Evolutionary conservation across 2,113 vertebrate species (phyloP).

Genomic region (Cephalopholis sonnerati): DNA sequence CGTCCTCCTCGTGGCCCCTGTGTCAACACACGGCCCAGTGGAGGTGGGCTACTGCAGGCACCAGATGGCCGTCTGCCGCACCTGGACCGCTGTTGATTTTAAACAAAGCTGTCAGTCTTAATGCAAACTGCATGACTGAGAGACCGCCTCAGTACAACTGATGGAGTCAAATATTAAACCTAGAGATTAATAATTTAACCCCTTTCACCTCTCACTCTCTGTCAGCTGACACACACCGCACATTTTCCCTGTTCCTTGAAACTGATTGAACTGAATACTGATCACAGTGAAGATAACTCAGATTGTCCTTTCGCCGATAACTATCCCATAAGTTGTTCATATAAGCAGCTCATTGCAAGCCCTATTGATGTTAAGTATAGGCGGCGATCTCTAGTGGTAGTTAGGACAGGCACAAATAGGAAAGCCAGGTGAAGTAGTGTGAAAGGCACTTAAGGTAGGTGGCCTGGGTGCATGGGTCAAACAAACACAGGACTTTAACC

Average conservation of each 20-base stretch:
- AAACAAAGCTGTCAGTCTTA: conserved; percentile 73
- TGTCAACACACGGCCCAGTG: conserved; percentile 56
- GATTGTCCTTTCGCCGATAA: too few species aligned
- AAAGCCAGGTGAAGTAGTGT: too few species aligned
- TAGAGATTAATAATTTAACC: neutral
- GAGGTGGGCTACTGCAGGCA: conserved; percentile 46
- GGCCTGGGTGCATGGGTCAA: too few species aligned
- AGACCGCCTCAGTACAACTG: conserved; percentile 29
- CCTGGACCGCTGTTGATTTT: conserved; percentile 72
- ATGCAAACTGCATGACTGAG: conserved; percentile 56
- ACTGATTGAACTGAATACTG: neutral
- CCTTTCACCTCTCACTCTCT: conserved; percentile 12
- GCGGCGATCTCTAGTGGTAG: too few species aligned
- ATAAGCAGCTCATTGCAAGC: too few species aligned
- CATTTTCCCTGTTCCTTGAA: conserved; percentile 11
- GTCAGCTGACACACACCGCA: conserved; percentile 26
- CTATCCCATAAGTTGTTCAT: too few species aligned
- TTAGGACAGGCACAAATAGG: too few species aligned
- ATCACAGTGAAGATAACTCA: neutral
- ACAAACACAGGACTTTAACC: too few species aligned
- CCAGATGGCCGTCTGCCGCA: conserved; percentile 67
- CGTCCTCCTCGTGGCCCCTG: conserved; percentile 27
- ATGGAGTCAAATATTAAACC: conserved; percentile 80
- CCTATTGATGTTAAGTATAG: too few species aligned
- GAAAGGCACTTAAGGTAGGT: too few species aligned